Conservation (phyloP, 2,113 vertebrate genomes). For the Pygoscelis adeliae region DNA sequence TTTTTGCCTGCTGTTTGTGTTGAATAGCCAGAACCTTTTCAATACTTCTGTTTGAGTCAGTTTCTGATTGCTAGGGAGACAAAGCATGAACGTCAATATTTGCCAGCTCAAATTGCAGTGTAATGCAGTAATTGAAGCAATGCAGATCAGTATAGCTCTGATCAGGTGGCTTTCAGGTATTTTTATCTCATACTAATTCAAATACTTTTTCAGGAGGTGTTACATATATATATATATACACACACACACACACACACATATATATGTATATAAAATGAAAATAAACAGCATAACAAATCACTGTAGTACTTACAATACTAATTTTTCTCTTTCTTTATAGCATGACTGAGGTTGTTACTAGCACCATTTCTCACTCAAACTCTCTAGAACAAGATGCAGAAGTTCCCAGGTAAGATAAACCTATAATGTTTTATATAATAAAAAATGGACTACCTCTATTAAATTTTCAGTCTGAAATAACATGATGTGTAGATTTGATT, state of each 20-base stretch:
- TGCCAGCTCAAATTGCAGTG: conserved; percentile 30
- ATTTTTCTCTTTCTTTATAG: conserved; percentile 5
- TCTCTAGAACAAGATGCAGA: conserved; percentile 27
- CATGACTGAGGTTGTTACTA: not conserved
- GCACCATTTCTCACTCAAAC: not conserved
- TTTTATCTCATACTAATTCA: not conserved
- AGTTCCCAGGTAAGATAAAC: conserved; percentile 63
- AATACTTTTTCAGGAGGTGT: not conserved
- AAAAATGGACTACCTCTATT: not conserved
- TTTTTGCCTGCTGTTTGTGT: not conserved
- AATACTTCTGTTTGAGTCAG: conserved; percentile 49
- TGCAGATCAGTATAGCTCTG: not conserved
- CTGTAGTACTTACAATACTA: not conserved
- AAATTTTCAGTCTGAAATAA: not conserved
- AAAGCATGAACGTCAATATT: conserved; percentile 43
- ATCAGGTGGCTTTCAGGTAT: not conserved
- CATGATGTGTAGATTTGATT: not conserved
- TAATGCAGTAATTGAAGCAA: not conserved
- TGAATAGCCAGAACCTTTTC: not conserved
- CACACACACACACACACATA: fast-evolving
- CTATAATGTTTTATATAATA: not conserved
- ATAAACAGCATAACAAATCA: not conserved
- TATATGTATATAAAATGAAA: not conserved
- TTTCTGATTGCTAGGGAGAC: conserved; percentile 70
- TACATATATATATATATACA: not conserved